phyloP scores from a whole-genome alignment of 2,113 vertebrate genomes.

The Notiomystis cincta region DNA sequence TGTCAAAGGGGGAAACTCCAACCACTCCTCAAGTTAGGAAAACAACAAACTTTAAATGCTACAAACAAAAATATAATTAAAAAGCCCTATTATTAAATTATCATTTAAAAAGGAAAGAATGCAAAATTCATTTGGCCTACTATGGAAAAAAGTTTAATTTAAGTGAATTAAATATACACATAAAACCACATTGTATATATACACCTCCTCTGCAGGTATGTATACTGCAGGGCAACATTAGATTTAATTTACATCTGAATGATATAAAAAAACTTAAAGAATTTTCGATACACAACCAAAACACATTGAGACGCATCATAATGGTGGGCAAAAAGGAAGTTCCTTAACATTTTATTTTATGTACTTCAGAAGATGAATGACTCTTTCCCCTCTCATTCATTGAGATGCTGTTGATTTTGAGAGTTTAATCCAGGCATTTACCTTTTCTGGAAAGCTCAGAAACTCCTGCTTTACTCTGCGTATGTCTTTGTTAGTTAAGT shows the following conservation, averaged over 20 bases:
- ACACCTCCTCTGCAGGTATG: background rate
- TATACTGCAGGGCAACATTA: background rate
- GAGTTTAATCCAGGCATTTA: conserved; percentile 49
- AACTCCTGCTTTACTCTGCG: conserved; percentile 85
- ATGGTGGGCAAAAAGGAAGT: background rate
- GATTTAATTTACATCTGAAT: background rate
- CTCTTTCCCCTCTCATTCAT: background rate
- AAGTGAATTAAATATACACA: background rate
- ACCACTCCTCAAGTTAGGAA: background rate
- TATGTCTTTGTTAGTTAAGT: conserved; percentile 76
- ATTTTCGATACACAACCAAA: background rate
- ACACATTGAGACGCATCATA: background rate
- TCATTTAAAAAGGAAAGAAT: background rate
- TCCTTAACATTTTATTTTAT: background rate
- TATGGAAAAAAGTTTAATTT: background rate
- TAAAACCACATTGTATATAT: background rate
- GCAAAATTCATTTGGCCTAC: background rate
- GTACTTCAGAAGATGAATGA: background rate
- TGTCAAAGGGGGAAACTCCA: background rate
- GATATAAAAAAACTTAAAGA: background rate
- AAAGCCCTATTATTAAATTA: background rate
- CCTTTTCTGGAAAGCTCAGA: conserved; percentile 82
- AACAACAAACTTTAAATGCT: background rate
- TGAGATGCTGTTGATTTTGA: background rate
- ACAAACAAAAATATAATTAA: background rate